Evolutionary conservation across 2,797 vertebrate species (phyloP).

Genomic region (Mormyrops boulengeri): DNA sequence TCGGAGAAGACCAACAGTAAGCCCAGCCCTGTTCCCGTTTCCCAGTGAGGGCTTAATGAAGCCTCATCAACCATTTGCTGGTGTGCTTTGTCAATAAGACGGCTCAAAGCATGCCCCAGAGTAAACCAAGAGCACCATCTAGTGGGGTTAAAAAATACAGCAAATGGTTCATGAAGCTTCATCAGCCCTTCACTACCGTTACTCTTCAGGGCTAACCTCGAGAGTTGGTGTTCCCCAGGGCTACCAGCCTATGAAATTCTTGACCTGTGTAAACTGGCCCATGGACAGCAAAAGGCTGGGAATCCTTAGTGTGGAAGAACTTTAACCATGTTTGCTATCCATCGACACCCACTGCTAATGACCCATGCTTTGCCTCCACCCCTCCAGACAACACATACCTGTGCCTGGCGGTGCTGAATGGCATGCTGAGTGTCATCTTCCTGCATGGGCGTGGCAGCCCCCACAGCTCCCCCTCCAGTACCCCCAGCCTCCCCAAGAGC

Average conservation of each 20-base stretch:
- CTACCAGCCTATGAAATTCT: not conserved
- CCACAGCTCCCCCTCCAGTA: constrained; percentile 86
- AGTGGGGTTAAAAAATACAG: not conserved
- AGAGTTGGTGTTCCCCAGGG: not conserved
- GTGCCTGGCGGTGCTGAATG: constrained; percentile 92
- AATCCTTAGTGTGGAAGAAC: not conserved
- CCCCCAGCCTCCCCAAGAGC: constrained; percentile 89
- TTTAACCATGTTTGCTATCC: not conserved
- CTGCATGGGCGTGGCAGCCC: constrained; percentile 90
- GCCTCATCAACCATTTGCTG: not conserved
- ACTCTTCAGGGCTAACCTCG: not conserved
- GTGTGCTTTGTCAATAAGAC: not conserved
- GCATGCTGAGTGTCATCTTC: constrained; percentile 91
- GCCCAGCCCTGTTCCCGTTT: constrained; percentile 34
- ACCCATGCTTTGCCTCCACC: not conserved
- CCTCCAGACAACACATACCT: constrained; percentile 82
- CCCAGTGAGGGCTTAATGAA: not conserved
- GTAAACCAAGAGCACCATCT: not conserved
- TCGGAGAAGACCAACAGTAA: constrained; percentile 96
- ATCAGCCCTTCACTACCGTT: not conserved
- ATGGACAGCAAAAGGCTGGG: not conserved
- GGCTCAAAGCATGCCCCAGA: not conserved
- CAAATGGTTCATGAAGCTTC: not conserved
- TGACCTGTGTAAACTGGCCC: not conserved
- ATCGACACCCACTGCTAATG: not conserved